Percentiles rank a stretch among this genome's conserved stretches.
Conservation (phyloP, 2,797 vertebrate genomes). For the Spinibarbus caldwelli region DNA sequence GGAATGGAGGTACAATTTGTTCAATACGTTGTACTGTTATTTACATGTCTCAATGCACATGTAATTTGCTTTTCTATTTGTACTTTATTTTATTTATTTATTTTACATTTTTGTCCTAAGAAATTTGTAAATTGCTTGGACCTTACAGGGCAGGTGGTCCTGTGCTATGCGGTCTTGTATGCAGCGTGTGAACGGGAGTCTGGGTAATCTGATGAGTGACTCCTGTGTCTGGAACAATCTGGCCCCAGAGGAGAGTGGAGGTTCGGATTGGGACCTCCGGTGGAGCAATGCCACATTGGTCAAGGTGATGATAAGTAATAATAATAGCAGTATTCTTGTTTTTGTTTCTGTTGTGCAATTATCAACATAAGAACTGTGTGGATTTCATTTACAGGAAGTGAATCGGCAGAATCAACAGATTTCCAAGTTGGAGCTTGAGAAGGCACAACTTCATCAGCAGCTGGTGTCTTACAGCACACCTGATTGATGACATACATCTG, state of each 20-base stretch:
- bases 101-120: neutral
- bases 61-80: neutral
- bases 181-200: slow-evolving; percentile 74
- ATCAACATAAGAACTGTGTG: neutral
- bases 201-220: slow-evolving; percentile 76
- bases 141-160: slow-evolving; percentile 41
- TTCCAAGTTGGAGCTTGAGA: slow-evolving; percentile 73
- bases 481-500: slow-evolving; percentile 52
- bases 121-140: neutral
- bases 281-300: slow-evolving; percentile 75
- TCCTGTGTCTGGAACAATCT: slow-evolving; percentile 64
- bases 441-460: slow-evolving; percentile 66
- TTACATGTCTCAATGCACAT: no score
- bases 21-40: neutral
- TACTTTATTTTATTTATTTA: neutral
- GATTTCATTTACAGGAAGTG: slow-evolving; percentile 68
- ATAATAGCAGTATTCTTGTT: neutral
- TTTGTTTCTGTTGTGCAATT: neutral
- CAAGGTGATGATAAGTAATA: slow-evolving; percentile 63
- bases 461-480: slow-evolving; percentile 62
- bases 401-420: slow-evolving; percentile 74
- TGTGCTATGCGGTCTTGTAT: slow-evolving; percentile 73
- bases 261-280: slow-evolving; percentile 73
- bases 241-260: slow-evolving; percentile 56
- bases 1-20: neutral